Evolutionary conservation across 2,113 vertebrate genomes (phyloP), one percentile per base, ranked within the genome.

Genomic region (Trinectes maculatus): DNA sequence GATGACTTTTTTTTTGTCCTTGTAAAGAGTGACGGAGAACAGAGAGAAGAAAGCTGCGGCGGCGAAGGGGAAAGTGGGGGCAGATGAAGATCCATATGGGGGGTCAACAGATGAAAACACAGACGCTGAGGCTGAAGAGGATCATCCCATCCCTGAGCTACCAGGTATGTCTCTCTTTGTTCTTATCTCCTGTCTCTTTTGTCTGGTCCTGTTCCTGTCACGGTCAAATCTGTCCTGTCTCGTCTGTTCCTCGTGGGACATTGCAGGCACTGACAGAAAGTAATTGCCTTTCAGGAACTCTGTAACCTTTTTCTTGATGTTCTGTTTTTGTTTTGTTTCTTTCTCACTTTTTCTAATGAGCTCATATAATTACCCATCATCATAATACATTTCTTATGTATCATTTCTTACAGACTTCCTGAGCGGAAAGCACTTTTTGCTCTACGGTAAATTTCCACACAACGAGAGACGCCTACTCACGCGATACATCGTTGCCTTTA

Each of bases 101-200:
- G 95, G 93, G 2, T 95, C 96, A 1, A 97, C 96, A 0, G 96
- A 96, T 11, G 96, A 96, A 83, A 96, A 97, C 89, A 96, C 95
- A 0, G 96, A 96, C 2, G 85, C 85, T 0, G 96, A 96, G 80
- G 92, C 87, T 0, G 91, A 89, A 24, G 82, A 89, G 1, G 91
- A 91, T 44, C 88, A 93, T 54, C 92, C 94, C 1, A 89, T 96
- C 66, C 95, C 95, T 0, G 92, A 95, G 28, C 90, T 96, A 0
- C 95, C 95, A 77, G 94, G 95, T 95, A 3, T 5, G n/a, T 39
- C 31, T 59, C 24, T 37, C 13, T 15, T 69, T 85, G 78, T 89
- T 72, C 80, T 88, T 12, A 3, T 60, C 28, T 31, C 26, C 1
- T 3, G 49, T 28, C 9, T 42, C 53, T 55, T 25, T 39, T 33